Conservation (phyloP, 1,140 invertebrate species). For the Pachypeltis micranthus region DNA sequence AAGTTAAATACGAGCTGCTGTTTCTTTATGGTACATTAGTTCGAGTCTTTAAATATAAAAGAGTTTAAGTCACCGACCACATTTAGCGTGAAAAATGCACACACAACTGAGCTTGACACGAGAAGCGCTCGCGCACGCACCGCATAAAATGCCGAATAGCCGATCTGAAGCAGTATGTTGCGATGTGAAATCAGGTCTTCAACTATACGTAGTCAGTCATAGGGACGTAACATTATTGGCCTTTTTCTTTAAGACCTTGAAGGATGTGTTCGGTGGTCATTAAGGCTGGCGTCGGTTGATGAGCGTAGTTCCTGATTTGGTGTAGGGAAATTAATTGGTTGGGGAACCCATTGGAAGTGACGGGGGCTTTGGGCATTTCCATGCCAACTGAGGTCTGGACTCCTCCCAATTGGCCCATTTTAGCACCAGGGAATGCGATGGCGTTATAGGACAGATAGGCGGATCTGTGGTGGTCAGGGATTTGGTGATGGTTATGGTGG, state of each 20-base stretch:
- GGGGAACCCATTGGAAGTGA: conserved; percentile 63
- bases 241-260: conserved; percentile 29
- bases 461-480: conserved; percentile 57
- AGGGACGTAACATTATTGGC: conserved; percentile 25
- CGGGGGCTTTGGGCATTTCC: conserved; percentile 39
- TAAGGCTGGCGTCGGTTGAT: conserved; percentile 51
- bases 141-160: background rate
- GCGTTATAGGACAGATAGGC: conserved; percentile 82
- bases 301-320: conserved; percentile 92
- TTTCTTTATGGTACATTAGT: background rate
- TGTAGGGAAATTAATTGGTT: conserved; percentile 92
- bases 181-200: background rate
- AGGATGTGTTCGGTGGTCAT: conserved; percentile 30
- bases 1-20: no score
- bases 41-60: background rate
- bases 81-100: background rate
- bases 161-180: background rate
- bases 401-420: conserved; percentile 31
- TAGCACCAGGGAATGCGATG: conserved; percentile 41
- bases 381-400: conserved; percentile 30
- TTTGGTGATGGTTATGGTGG: conserved; percentile 53
- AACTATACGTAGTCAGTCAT: background rate
- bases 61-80: no score
- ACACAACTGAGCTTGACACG: background rate
- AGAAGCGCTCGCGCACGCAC: no score